Conservation (phyloP, 2,888 invertebrate genomes). For the Lymantria monacha region DNA sequence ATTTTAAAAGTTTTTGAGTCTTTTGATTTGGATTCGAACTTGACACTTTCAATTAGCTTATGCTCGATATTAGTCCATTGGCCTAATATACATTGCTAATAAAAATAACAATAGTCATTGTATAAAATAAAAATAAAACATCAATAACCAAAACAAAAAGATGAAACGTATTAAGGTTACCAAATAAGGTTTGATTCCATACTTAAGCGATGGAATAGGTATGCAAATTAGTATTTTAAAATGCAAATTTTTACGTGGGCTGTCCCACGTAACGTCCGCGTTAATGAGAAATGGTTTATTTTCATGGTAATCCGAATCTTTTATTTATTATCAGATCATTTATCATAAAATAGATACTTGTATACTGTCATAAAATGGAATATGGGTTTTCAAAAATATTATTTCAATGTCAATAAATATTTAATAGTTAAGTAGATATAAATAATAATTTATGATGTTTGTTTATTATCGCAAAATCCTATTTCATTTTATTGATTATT, state of each 20-base stretch:
- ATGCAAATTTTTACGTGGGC: constrained; percentile 35
- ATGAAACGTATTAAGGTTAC: not conserved
- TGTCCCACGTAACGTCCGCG: constrained; percentile 12
- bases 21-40: too few species aligned
- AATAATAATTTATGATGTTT: too few species aligned
- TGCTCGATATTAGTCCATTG: too few species aligned
- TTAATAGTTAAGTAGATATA: too few species aligned
- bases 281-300: constrained; percentile 24
- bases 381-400: not conserved
- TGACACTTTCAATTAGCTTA: too few species aligned
- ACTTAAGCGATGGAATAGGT: constrained; percentile 9
- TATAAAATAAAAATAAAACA: not conserved
- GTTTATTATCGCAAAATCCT: too few species aligned
- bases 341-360: constrained; percentile 19
- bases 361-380: constrained; percentile 1
- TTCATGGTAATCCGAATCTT: constrained; percentile 20
- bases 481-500: too few species aligned
- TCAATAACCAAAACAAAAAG: not conserved
- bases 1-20: too few species aligned
- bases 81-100: not conserved
- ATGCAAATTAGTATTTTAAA: constrained; percentile 17
- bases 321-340: constrained; percentile 22
- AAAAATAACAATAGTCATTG: constrained; percentile 15
- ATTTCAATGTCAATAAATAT: too few species aligned
- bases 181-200: constrained; percentile 19